Conservation (phyloP, 2,797 vertebrate genomes). For the Potorous gilbertii region DNA sequence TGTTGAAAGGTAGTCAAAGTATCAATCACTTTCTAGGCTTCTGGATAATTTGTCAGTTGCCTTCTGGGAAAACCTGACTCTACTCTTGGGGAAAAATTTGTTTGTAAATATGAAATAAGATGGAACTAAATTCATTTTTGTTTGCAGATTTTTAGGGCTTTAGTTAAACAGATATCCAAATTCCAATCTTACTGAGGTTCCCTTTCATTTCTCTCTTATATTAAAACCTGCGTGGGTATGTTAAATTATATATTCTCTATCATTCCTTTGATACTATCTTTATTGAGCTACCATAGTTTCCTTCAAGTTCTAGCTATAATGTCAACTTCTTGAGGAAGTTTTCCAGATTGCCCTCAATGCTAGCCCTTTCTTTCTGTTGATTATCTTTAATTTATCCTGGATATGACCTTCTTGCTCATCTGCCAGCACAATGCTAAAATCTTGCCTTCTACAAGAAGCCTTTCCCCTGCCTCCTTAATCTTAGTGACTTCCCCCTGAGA, state of each 20-base stretch:
- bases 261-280: neutral
- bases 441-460: too few relatives aligned
- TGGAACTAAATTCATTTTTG: neutral
- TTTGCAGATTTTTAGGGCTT: neutral
- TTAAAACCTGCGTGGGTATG: neutral
- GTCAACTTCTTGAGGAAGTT: neutral
- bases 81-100: neutral
- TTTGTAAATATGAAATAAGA: neutral
- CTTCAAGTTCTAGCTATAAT: neutral
- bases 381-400: neutral
- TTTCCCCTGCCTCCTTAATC: too few relatives aligned
- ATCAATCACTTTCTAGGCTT: neutral
- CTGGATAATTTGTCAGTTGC: neutral
- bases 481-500: too few relatives aligned
- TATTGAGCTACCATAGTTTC: neutral
- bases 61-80: neutral
- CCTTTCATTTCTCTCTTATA: neutral
- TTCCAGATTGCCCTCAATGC: neutral
- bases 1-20: neutral
- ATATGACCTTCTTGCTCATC: neutral
- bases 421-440: neutral
- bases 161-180: neutral
- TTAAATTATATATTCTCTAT: neutral
- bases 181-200: neutral
- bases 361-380: neutral